Conservation (phyloP, 2,113 vertebrate species). For the Amphiprion ocellaris region DNA sequence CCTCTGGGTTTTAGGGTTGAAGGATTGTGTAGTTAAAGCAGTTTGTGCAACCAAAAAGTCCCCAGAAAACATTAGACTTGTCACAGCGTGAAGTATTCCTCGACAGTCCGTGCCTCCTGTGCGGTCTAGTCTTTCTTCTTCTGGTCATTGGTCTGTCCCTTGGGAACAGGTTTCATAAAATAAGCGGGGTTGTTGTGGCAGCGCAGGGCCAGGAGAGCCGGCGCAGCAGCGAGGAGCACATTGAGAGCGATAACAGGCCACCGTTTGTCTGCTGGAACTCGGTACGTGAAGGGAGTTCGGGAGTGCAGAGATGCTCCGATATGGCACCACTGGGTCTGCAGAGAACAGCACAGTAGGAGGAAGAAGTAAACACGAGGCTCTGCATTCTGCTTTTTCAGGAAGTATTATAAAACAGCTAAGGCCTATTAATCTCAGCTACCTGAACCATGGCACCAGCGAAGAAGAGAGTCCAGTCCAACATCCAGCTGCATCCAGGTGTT, state of each 20-base stretch:
- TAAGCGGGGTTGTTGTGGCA: constrained; percentile 85
- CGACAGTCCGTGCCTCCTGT: background rate
- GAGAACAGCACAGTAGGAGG: background rate
- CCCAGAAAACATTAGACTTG: constrained; percentile 37
- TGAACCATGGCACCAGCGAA: constrained; percentile 91
- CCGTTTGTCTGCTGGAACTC: constrained; percentile 88
- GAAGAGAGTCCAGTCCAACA: constrained; percentile 92
- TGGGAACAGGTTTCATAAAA: constrained; percentile 79
- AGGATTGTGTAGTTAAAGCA: constrained; percentile 38
- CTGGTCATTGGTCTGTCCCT: constrained; percentile 41
- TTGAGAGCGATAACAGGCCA: constrained; percentile 86
- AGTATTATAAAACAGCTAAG: background rate
- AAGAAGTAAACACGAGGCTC: constrained; percentile 1
- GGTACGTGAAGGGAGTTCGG: constrained; percentile 93
- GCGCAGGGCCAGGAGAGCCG: constrained; percentile 87
- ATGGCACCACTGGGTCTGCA: constrained; percentile 93
- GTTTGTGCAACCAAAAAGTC: constrained; percentile 41
- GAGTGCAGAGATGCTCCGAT: constrained; percentile 90
- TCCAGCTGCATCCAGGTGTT: constrained; percentile 91
- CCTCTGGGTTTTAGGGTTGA: constrained; percentile 30
- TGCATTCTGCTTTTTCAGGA: background rate
- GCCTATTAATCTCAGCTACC: constrained; percentile 76
- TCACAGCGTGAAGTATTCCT: constrained; percentile 35
- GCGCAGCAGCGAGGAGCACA: constrained; percentile 79
- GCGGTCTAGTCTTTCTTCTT: constrained; percentile 88